Evolutionary conservation across 2,113 vertebrate species (phyloP).

Genomic region (Atractosteus spatula): DNA sequence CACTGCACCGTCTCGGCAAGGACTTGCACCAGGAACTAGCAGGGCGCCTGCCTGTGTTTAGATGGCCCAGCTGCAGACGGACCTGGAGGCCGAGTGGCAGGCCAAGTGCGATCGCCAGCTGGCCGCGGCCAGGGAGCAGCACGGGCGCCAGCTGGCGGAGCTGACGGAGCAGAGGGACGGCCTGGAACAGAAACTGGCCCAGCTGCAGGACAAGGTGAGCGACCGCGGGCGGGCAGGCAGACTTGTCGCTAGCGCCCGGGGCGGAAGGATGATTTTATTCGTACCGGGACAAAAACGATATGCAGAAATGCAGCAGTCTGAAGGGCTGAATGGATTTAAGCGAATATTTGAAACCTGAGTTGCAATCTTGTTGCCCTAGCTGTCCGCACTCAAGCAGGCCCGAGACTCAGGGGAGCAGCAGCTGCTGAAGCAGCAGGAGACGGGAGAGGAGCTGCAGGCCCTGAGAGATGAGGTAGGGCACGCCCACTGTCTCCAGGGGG

Average conservation of each 20-base stretch:
- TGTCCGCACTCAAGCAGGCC: constrained; percentile 47
- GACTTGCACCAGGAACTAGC: no score
- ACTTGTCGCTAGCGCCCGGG: no score
- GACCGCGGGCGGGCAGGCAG: neutral
- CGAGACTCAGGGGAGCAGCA: constrained; percentile 65
- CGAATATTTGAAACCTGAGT: neutral
- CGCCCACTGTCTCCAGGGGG: neutral
- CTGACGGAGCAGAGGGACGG: constrained; percentile 71
- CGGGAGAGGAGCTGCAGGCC: constrained; percentile 62
- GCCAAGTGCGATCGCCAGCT: constrained; percentile 67
- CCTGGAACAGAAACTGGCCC: constrained; percentile 63
- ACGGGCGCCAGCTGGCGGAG: constrained; percentile 65
- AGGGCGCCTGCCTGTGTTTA: constrained; percentile 34
- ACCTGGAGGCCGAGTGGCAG: constrained; percentile 82
- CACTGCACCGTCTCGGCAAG: neutral
- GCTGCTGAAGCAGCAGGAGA: constrained; percentile 45
- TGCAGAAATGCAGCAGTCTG: no score
- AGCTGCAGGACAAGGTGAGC: constrained; percentile 77
- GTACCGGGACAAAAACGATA: no score
- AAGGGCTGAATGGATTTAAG: no score
- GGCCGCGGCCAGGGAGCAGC: constrained; percentile 67
- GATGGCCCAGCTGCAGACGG: constrained; percentile 75
- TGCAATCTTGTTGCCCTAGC: constrained; percentile 43
- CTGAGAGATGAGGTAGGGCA: constrained; percentile 65
- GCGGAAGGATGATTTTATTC: no score